Conservation (phyloP, 2,888 invertebrate genomes). For the Drosophila greeni region DNA sequence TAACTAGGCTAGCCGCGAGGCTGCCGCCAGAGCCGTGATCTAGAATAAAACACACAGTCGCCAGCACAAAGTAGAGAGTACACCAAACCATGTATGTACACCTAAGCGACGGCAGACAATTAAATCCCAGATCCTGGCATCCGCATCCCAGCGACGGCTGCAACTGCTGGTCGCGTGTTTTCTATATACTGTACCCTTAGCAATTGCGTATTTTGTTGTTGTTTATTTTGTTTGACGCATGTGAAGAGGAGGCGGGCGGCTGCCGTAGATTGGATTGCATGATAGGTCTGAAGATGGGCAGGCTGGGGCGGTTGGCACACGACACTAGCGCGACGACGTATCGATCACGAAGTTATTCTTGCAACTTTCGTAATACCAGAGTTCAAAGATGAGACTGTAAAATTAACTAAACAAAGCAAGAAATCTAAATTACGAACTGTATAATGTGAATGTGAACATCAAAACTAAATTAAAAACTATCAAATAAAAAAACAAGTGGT, state of each 20-base stretch:
- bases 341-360: conserved; percentile 57
- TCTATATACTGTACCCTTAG: conserved; percentile 42
- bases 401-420: conserved; percentile 62
- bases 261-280: neutral
- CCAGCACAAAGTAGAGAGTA: conserved; percentile 18
- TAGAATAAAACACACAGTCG: conserved; percentile 3
- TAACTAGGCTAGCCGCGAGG: conserved; percentile 42
- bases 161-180: conserved; percentile 22
- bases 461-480: conserved; percentile 52
- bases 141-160: conserved; percentile 21
- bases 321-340: conserved; percentile 43
- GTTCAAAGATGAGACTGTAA: conserved; percentile 74
- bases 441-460: conserved; percentile 64
- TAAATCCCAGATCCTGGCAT: conserved; percentile 30
- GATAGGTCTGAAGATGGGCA: neutral
- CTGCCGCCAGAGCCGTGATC: conserved; percentile 12
- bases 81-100: conserved; percentile 25
- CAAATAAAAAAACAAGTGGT: conserved; percentile 51
- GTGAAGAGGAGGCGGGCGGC: conserved; percentile 2
- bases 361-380: conserved; percentile 68
- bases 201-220: conserved; percentile 59
- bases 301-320: conserved; percentile 35
- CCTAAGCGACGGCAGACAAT: conserved; percentile 27
- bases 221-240: conserved; percentile 56
- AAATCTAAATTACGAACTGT: conserved; percentile 52